These are phyloP conservation scores for Desmophyllum pertusum DNA, from an alignment of 92 coral and sea anemone species.

Conservation along the genomic window DNA sequence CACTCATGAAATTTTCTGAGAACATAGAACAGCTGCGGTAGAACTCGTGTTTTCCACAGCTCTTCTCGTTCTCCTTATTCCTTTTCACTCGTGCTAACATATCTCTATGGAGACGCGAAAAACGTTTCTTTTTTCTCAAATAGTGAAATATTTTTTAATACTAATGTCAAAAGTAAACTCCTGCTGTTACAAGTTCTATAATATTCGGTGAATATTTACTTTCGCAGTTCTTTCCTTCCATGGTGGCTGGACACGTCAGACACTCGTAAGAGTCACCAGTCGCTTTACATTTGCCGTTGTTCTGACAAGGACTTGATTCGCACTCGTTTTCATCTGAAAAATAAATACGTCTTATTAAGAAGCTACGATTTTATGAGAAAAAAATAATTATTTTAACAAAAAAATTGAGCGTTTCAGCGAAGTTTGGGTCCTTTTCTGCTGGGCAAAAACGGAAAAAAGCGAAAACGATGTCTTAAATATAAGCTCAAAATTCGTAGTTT, in stretches of 20 bases:
- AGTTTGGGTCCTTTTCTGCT: too few relatives aligned
- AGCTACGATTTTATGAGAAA: background rate
- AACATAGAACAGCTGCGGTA: background rate
- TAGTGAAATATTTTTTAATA: background rate
- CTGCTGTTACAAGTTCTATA: background rate
- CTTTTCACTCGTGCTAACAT: background rate
- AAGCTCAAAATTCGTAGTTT: too few relatives aligned
- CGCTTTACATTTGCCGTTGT: background rate
- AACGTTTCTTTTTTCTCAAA: too few relatives aligned
- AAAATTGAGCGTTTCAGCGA: background rate
- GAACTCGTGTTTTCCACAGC: background rate
- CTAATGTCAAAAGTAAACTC: too few relatives aligned
- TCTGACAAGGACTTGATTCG: conserved; percentile 1
- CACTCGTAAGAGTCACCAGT: conserved; percentile 11
- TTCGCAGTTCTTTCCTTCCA: conserved; percentile 16
- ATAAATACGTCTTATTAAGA: background rate
- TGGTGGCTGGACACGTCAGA: conserved; percentile 3
- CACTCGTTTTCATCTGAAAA: conserved; percentile 21
- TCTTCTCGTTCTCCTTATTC: background rate
- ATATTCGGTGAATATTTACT: background rate
- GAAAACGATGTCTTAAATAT: too few relatives aligned
- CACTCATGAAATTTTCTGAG: background rate
- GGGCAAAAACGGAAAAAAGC: too few relatives aligned
- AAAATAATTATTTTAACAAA: background rate
- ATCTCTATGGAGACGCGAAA: background rate